Evolutionary conservation across 2,888 invertebrate species (phyloP).

Genomic region (Andrena trimmerana): DNA sequence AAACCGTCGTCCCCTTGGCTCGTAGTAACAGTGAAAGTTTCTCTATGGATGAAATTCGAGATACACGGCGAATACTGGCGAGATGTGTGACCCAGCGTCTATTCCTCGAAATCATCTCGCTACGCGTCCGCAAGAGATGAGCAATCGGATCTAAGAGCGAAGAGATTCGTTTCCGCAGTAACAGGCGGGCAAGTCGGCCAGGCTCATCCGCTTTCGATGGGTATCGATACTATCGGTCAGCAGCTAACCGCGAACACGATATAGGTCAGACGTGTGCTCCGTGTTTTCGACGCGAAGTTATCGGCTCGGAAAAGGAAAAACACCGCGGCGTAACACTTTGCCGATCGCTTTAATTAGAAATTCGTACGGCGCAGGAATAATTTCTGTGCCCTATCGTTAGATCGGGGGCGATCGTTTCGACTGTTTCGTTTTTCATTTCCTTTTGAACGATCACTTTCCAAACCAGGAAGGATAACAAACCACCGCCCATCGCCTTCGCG

Average conservation of each 20-base stretch:
- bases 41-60: constrained; percentile 70
- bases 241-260: constrained; percentile 11
- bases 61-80: constrained; percentile 51
- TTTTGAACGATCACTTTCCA: constrained; percentile 22
- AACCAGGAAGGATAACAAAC: neutral
- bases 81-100: constrained; percentile 6
- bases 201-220: constrained; percentile 22
- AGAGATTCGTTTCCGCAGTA: constrained; percentile 6
- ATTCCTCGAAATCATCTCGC: neutral
- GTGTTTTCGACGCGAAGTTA: neutral
- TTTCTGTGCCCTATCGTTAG: too few species aligned
- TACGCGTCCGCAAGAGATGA: neutral
- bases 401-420: constrained; percentile 13
- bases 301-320: neutral
- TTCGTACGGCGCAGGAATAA: neutral
- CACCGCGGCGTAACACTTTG: neutral
- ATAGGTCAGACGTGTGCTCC: neutral
- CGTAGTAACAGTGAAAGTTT: constrained; percentile 68
- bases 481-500: neutral
- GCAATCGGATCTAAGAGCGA: neutral
- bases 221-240: constrained; percentile 19
- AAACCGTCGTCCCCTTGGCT: constrained; percentile 55
- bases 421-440: neutral
- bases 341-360: constrained; percentile 17
- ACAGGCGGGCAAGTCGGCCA: neutral